A percentile compares a stretch with the other conserved stretches of the same genome.
Conservation (phyloP, 2,797 vertebrate genomes). For the Rhynchotus rufescens region DNA sequence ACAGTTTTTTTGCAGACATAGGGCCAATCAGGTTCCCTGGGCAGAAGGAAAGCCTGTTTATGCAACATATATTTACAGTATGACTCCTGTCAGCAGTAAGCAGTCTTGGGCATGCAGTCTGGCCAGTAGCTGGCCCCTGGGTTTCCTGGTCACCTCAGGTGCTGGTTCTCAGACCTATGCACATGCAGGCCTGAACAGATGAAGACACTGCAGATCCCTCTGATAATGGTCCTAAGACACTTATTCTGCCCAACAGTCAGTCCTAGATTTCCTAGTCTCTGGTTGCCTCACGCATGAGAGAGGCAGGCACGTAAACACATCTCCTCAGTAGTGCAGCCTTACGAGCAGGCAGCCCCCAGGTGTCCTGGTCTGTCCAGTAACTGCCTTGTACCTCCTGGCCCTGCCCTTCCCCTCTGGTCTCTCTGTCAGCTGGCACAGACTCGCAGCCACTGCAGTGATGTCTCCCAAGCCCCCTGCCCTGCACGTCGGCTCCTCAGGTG, state of each 20-base stretch:
- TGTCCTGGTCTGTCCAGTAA: not conserved
- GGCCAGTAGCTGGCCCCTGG: not conserved
- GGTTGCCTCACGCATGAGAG: not conserved
- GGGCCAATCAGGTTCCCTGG: not conserved
- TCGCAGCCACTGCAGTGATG: not conserved
- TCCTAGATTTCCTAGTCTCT: not conserved
- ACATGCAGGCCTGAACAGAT: not conserved
- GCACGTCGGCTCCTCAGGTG: not conserved
- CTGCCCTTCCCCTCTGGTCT: not conserved
- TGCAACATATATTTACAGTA: not conserved
- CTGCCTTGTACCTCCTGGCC: not conserved
- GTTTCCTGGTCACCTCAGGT: not conserved
- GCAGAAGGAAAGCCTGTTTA: not conserved
- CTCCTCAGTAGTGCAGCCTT: not conserved
- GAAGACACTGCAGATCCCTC: not conserved
- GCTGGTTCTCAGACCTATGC: not conserved
- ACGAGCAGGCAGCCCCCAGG: not conserved
- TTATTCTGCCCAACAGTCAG: not conserved
- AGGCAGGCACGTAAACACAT: rapidly evolving
- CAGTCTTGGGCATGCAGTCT: not conserved
- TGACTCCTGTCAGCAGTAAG: not conserved
- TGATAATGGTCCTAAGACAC: not conserved
- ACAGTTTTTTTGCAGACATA: not conserved
- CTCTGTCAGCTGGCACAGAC: not conserved
- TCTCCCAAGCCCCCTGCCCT: not conserved